Conservation (phyloP, 1,140 invertebrate genomes). For the Tigriopus japonicus region DNA sequence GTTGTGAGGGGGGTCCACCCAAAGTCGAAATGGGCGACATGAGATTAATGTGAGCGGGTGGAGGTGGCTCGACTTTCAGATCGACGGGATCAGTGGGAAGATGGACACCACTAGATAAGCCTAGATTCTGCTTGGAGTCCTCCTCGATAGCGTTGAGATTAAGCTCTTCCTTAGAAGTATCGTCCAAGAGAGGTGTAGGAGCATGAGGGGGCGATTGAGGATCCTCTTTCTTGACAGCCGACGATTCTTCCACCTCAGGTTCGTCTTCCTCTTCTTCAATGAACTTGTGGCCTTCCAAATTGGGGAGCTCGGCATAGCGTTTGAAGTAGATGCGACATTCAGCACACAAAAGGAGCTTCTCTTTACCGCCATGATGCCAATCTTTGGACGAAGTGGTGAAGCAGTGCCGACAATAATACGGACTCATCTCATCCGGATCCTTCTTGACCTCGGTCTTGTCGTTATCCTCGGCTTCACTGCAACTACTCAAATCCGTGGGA, state of each 20-base stretch:
- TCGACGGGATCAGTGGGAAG: too few species aligned
- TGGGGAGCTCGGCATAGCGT: constrained; percentile 56
- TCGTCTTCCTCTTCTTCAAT: constrained; percentile 15
- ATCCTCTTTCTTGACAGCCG: constrained; percentile 14
- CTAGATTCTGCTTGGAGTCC: neutral
- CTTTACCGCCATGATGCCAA: constrained; percentile 57
- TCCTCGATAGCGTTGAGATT: neutral
- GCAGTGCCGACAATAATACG: constrained; percentile 34
- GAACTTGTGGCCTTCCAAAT: constrained; percentile 1
- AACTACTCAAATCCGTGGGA: constrained; percentile 19
- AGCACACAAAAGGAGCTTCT: constrained; percentile 50
- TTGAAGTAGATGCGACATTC: constrained; percentile 63
- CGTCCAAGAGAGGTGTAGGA: neutral
- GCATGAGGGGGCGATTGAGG: neutral
- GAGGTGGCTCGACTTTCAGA: too few species aligned
- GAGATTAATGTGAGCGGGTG: too few species aligned
- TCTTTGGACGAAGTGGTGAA: constrained; percentile 45
- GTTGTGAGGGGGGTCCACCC: too few species aligned
- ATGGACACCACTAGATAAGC: too few species aligned
- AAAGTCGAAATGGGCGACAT: too few species aligned
- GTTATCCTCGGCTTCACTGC: constrained; percentile 38
- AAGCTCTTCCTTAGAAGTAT: neutral
- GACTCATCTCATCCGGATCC: constrained; percentile 56
- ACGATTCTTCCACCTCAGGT: constrained; percentile 11
- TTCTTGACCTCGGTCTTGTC: constrained; percentile 84